Base-by-base conservation (phyloP, 53 echinoderm and acorn worm species). In the Crossaster papposus region DNA sequence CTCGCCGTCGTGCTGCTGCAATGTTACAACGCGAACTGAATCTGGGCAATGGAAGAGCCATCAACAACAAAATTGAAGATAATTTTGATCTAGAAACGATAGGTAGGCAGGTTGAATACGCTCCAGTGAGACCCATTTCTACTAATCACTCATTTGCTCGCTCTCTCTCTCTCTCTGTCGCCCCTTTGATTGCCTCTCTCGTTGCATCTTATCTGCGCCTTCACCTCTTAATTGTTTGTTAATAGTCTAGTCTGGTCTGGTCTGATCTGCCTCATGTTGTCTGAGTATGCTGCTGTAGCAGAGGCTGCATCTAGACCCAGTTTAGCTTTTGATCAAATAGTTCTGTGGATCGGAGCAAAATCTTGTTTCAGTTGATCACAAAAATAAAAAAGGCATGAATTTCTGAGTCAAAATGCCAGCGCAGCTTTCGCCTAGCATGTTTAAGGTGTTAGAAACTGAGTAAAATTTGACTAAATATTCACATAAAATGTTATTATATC, bases 1-100 rank as follows among this genome's bases (percentile, higher is more conserved):
- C 91, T 78, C 95, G 95, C 52, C 93, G 95, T 32, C 92, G 95
- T 70, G 93, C 90, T 23, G 93, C 93, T 35, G 91, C 95, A 30
- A 79, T 92, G 83, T 79, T 83, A 70, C 90, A 92, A 81, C 89
- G 92, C 51, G 86, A 94, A 82, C 92, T 94, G 55, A 89, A 85
- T 92, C 81, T 91, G n/a, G 85, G 89, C 54, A 94, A 91, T 91
- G 91, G 91, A 32, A 91, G 54, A 71, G 58, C 91, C 79, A 36
- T 84, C 73, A 74, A 55, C 62, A 58, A 62, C 54, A 77, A 55
- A 74, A 91, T 91, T 79, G 65, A 78, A 53, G 91, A 91, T 64
- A 91, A 78, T 78, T 91, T 85, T 91, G 91, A 78, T 83, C 83
- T 90, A 30, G 83, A 82, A 28, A 74, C 30, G 10, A 79, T 74